A percentile compares a stretch with the other conserved stretches of the same genome.
These are phyloP conservation scores for Aethes cnicana DNA, from an alignment of 2,888 invertebrate species.

Conservation along the genomic window DNA sequence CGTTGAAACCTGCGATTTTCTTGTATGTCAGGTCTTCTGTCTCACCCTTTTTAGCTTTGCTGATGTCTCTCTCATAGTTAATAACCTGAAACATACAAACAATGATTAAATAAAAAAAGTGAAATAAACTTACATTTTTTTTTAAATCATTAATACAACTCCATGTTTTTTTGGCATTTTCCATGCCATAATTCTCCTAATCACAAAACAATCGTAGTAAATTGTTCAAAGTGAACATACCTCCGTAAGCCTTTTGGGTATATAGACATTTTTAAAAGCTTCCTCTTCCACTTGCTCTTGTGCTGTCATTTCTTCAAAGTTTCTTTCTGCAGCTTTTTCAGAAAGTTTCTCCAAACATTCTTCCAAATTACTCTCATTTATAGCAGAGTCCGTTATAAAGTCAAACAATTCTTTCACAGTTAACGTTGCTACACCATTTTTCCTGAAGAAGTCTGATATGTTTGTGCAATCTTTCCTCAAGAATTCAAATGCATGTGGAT, in stretches of 20 bases:
- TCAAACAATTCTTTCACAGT: slow-evolving; percentile 96
- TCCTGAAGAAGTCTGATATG: slow-evolving; percentile 94
- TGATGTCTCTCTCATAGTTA: slow-evolving; percentile 93
- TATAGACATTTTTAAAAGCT: slow-evolving; percentile 96
- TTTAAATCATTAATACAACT: neutral
- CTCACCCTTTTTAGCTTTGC: slow-evolving; percentile 88
- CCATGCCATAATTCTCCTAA: no score
- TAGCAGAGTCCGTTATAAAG: slow-evolving; percentile 95
- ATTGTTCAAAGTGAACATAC: no score
- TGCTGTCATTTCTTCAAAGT: slow-evolving; percentile 85
- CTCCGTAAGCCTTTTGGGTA: slow-evolving; percentile 95
- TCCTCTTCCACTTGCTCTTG: slow-evolving; percentile 93
- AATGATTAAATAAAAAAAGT: neutral
- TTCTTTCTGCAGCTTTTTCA: slow-evolving; percentile 84
- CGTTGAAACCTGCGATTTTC: slow-evolving; percentile 92
- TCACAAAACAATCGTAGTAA: no score
- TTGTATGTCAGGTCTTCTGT: slow-evolving; percentile 90
- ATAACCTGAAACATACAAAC: slow-evolving; percentile 83
- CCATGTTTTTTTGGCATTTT: no score
- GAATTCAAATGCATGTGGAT: slow-evolving; percentile 97
- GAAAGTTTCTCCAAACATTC: slow-evolving; percentile 89
- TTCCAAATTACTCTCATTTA: slow-evolving; percentile 91
- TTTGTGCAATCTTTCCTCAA: slow-evolving; percentile 97
- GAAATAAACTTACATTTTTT: neutral
- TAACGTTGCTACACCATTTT: slow-evolving; percentile 94